Evolutionary conservation across 2,113 vertebrate genomes (phyloP), one percentile per base, ranked within the genome.

Genomic region (Rallus limicola): DNA sequence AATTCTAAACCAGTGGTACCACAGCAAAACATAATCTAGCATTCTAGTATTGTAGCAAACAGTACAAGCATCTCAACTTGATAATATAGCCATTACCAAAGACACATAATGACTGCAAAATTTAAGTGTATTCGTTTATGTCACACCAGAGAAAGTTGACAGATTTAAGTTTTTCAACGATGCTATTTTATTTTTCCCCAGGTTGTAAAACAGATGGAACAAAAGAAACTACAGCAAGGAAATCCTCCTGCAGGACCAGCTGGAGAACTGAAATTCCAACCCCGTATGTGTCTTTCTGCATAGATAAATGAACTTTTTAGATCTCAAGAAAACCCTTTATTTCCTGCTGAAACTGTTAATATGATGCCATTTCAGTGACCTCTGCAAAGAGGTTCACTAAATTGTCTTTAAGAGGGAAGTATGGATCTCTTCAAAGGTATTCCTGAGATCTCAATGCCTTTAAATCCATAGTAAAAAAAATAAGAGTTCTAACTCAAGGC

Each of bases 131-230:
- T 83, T 62, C 2, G 26, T 58, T 84, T 83, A 28, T 58, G 40
- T 68, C 56, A 55, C 20, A 33, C 31, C 44, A 64, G 60, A 93
- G 62, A 86, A 86, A 56, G 23, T 4, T 75, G 63, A 48, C 13
- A 65, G 31, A 59, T 44, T 40, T 33, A 68, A 33, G 18, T 78
- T 96, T 96, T 95, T 82, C 74, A 84, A 28, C 13, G 77, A 33
- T 46, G 3, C 13, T 87, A 67, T 75, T 70, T 77, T 44, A 36
- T 60, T 91, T 88, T 53, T 77, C 40, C 62, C 67, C 91, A 99
- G 99, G 99, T 98, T 1, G 98, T 99, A 44, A 98, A 99, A 79
- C 99, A 99, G 86, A 99, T 99, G 99, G 99, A 99, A 91, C 98
- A 98, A 36, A 98, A 99, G 93, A 99, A 99, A 97, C 96, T 98